Evolutionary conservation across 1,140 invertebrate genomes (phyloP).

Genomic region (Drosophila malerkotliana): DNA sequence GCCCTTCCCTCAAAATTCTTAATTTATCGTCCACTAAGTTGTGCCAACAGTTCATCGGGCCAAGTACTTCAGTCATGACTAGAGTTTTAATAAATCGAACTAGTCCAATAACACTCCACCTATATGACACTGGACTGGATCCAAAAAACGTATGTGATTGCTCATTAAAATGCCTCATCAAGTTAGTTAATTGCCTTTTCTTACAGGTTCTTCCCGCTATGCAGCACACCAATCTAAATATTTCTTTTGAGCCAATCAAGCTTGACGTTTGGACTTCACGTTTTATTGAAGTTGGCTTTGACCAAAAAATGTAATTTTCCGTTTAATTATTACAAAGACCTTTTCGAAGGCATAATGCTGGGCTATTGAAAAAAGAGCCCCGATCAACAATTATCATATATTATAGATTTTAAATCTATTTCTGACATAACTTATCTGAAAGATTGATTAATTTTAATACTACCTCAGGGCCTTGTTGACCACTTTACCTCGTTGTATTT

Average conservation of each 20-base stretch:
- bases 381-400: too few species aligned
- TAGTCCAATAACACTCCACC: conserved; percentile 21
- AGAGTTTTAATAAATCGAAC: conserved; percentile 4
- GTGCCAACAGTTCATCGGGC: conserved; percentile 7
- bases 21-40: conserved; percentile 36
- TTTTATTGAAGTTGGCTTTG: conserved; percentile 54
- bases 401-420: too few species aligned
- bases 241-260: conserved; percentile 38
- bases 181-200: neutral
- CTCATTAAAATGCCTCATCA: neutral
- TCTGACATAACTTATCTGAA: too few species aligned
- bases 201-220: conserved; percentile 15
- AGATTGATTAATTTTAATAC: neutral
- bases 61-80: neutral
- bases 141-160: conserved; percentile 3
- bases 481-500: neutral
- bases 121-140: conserved; percentile 24
- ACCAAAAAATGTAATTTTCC: neutral
- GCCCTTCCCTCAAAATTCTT: conserved; percentile 26
- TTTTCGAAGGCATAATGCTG: neutral
- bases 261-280: conserved; percentile 47
- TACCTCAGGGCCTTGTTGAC: neutral
- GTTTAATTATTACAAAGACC: neutral
- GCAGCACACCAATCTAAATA: conserved; percentile 30
- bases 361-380: too few species aligned